Base-by-base conservation (phyloP, 2,113 vertebrate species). In the Acanthochromis polyacanthus region DNA sequence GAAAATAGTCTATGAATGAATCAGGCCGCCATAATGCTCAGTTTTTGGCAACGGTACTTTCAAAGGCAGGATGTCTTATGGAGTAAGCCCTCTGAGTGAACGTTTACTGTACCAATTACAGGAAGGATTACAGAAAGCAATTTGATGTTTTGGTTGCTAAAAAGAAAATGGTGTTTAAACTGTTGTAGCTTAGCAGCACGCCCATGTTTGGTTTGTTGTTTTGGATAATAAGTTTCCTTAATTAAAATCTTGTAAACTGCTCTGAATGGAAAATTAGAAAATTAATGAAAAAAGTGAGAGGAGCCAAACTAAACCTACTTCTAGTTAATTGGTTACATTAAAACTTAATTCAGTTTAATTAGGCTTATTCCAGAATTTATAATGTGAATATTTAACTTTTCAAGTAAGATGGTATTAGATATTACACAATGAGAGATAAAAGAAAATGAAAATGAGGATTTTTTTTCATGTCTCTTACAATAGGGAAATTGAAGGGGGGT, bases 1-100 rank as follows among this genome's bases (percentile, higher is more conserved):
- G 25, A 48, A 74, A 70, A 61, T 15, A 75, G n/a, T 57, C 60
- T 46, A 25, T 22, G 8, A 60, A 64, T 17, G 72, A 86, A 81
- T 73, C 65, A 64, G 51, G 56, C 43, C 66, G 53, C 7, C 38
- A 71, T 62, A 53, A 60, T 66, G 15, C 51, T 59, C 19, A 9
- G 36, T 28, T 78, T 75, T 79, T 59, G 15, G 32, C 12, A 64
- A 30, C 17, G 16, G 8, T 25, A 23, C 48, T 14, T 16, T 61
- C 19, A 57, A 57, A 81, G 38, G 72, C 22, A 28, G 46, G 40
- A 22, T 57, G 30, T 79, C 28, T 68, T 15, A n/a, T 30, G 9
- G 30, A 28, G 10, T n/a, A 61, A 73, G 56, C 17, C 22, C 19
- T 55, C 28, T 75, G 16, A 9, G 9, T 38, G 43, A 28, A 63